Evolutionary conservation across 2,113 vertebrate genomes (phyloP).

Genomic region (Phaethornis superciliosus): DNA sequence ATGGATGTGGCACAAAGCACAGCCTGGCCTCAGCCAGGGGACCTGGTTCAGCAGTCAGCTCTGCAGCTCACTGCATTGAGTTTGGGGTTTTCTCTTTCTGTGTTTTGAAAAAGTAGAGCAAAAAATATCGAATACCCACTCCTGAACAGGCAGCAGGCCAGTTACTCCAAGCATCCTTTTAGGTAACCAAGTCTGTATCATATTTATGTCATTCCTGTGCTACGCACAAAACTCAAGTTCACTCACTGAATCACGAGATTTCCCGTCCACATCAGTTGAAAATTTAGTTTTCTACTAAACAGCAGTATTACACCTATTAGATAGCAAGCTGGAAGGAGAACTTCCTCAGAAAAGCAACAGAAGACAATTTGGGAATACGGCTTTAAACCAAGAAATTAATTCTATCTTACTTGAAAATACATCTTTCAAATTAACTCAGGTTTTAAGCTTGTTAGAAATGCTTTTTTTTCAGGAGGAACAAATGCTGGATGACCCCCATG

Average conservation of each 20-base stretch:
- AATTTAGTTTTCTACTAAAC: background rate
- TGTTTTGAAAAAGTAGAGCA: background rate
- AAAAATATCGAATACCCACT: background rate
- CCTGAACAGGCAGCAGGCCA: background rate
- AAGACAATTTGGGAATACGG: background rate
- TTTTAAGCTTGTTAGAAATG: background rate
- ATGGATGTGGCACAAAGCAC: fast-evolving
- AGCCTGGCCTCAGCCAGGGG: background rate
- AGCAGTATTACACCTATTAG: background rate
- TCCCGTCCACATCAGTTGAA: background rate
- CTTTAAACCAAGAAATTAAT: background rate
- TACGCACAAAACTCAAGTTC: background rate
- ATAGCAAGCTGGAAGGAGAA: background rate
- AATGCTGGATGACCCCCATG: background rate
- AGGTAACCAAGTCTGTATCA: too few relatives aligned
- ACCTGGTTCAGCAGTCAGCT: fast-evolving
- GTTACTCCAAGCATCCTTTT: background rate
- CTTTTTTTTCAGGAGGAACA: background rate
- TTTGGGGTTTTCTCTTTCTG: background rate
- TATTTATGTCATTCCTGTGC: background rate
- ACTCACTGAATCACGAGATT: background rate
- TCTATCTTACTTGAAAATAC: background rate
- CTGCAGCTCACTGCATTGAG: background rate
- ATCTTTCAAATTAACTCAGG: background rate
- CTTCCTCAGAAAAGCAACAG: background rate